Evolutionary conservation across 2,888 invertebrate genomes (phyloP).

Genomic region (Drosophila barbarae): DNA sequence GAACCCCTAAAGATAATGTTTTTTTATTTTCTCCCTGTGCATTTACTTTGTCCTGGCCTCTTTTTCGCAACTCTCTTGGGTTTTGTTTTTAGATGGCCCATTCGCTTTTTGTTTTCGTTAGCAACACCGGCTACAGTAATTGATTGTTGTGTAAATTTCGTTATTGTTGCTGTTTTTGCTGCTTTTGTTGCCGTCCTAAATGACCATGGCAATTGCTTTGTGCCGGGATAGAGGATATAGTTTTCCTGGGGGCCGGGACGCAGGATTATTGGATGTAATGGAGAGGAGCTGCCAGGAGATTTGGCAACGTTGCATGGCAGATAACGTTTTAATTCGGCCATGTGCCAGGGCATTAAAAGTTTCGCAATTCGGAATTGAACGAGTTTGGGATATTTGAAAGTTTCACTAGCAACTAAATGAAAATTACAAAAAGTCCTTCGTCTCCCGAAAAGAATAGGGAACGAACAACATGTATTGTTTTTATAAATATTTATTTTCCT

Average conservation of each 20-base stretch:
- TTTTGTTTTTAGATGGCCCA: conserved; percentile 36
- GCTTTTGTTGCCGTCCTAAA: conserved; percentile 47
- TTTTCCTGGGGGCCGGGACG: conserved; percentile 32
- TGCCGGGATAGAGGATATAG: conserved; percentile 15
- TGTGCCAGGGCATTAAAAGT: conserved; percentile 62
- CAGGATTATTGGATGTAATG: conserved; percentile 36
- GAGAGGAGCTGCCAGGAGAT: conserved; percentile 24
- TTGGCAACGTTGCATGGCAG: conserved; percentile 39
- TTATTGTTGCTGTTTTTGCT: conserved; percentile 23
- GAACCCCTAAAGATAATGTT: not conserved
- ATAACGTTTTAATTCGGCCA: conserved; percentile 61
- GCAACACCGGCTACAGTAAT: conserved; percentile 32
- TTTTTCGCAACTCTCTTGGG: conserved; percentile 20
- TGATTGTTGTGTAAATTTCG: conserved; percentile 46
- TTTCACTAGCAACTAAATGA: conserved; percentile 16
- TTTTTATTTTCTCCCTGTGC: conserved; percentile 25
- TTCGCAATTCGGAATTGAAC: conserved; percentile 38
- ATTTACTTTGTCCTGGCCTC: conserved; percentile 44
- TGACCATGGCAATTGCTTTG: conserved; percentile 59
- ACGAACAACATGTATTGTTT: not conserved
- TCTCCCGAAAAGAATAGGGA: not conserved
- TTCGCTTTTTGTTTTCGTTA: conserved; percentile 41
- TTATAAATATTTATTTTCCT: too few species aligned
- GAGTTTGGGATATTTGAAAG: conserved; percentile 20
- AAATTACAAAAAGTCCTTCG: conserved; percentile 7